Conservation (phyloP, 2,888 invertebrate species). For the Baccha elongata region DNA sequence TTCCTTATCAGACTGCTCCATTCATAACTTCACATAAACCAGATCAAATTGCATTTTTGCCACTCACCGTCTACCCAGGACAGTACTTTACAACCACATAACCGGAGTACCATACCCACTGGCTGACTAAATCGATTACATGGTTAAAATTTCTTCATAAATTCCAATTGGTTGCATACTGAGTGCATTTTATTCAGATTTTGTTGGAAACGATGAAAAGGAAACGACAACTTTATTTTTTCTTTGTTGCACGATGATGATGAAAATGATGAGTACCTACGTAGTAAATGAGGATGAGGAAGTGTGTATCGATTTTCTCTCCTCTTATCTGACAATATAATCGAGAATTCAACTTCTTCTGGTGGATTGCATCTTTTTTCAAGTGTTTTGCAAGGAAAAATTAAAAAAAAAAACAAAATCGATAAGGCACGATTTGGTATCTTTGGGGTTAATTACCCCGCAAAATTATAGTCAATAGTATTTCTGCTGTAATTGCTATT, state of each 20-base stretch:
- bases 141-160: slow-evolving; percentile 47
- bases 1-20: not conserved
- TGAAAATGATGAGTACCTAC: too few species aligned
- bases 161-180: slow-evolving; percentile 38
- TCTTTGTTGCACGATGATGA: slow-evolving; percentile 8
- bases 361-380: slow-evolving; percentile 42
- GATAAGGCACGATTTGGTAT: slow-evolving; percentile 56
- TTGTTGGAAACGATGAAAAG: slow-evolving; percentile 17
- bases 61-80: not conserved
- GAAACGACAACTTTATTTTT: not conserved
- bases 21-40: slow-evolving; percentile 12
- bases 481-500: not conserved
- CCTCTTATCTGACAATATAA: slow-evolving; percentile 23
- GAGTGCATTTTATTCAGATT: slow-evolving; percentile 53
- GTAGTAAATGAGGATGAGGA: slow-evolving; percentile 13
- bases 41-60: slow-evolving; percentile 23
- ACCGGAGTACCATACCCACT: not conserved
- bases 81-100: not conserved
- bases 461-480: not conserved
- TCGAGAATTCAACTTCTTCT: slow-evolving; percentile 26
- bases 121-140: slow-evolving; percentile 34
- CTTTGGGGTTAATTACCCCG: slow-evolving; percentile 52
- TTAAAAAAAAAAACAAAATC: slow-evolving; percentile 18
- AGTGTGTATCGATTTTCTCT: slow-evolving; percentile 53
- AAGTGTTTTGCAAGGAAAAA: slow-evolving; percentile 36